Conservation (phyloP, 2,888 invertebrate genomes). For the Lepetodrilus schrolli region DNA sequence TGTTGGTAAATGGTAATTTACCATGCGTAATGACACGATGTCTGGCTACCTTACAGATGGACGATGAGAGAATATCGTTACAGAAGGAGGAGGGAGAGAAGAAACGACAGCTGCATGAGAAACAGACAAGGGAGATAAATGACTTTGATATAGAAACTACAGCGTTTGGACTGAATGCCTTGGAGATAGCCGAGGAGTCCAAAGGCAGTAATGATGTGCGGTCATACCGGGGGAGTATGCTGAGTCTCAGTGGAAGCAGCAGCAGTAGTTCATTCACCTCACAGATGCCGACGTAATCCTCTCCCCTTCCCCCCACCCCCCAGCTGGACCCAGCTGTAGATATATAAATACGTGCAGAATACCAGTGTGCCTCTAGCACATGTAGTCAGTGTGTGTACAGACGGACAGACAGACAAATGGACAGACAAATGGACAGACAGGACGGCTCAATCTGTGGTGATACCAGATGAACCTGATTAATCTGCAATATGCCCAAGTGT, state of each 20-base stretch:
- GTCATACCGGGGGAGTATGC: slow-evolving; percentile 93
- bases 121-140: slow-evolving; percentile 91
- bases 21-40: no score
- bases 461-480: no score
- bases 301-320: not conserved
- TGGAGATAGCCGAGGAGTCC: slow-evolving; percentile 93
- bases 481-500: no score
- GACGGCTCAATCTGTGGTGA: no score
- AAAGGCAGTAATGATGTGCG: slow-evolving; percentile 88
- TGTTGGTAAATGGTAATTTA: no score
- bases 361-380: slow-evolving; percentile 20
- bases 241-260: slow-evolving; percentile 94
- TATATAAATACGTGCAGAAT: slow-evolving; percentile 20
- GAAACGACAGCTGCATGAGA: slow-evolving; percentile 89
- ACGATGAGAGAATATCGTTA: slow-evolving; percentile 92
- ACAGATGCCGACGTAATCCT: slow-evolving; percentile 47
- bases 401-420: not conserved
- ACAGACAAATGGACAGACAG: no score
- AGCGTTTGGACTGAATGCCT: slow-evolving; percentile 91
- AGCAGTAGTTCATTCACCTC: slow-evolving; percentile 80
- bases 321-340: not conserved
- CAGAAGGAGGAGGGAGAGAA: slow-evolving; percentile 92
- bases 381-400: not conserved
- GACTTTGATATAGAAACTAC: slow-evolving; percentile 96
- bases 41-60: slow-evolving; percentile 82